phyloP scores from a whole-genome alignment of 2,113 vertebrate genomes.

The Halichoeres trimaculatus region DNA sequence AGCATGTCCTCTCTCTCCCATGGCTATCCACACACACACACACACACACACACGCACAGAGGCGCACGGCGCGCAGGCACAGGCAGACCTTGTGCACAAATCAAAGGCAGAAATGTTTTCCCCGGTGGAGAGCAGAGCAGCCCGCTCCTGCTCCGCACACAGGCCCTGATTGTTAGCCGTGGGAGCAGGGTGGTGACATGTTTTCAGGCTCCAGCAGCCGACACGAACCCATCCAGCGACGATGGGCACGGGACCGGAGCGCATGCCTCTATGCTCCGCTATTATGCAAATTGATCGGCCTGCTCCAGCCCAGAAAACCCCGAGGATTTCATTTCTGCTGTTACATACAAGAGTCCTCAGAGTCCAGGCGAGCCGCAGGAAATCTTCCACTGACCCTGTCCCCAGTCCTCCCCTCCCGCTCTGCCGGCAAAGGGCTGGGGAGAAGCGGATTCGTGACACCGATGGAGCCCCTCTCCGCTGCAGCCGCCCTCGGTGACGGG shows the following conservation, averaged over 20 bases:
- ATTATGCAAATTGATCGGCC: conserved; percentile 66
- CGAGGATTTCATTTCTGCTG: conserved; percentile 15
- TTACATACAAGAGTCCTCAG: conserved; percentile 4
- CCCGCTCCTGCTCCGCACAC: conserved; percentile 46
- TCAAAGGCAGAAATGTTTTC: conserved; percentile 43
- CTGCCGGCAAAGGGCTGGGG: conserved; percentile 73
- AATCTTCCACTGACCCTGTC: conserved; percentile 74
- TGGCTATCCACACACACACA: conserved; percentile 49
- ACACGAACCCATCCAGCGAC: conserved; percentile 50
- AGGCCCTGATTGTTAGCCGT: conserved; percentile 61
- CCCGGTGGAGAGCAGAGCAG: conserved; percentile 49
- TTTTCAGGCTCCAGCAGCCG: conserved; percentile 58
- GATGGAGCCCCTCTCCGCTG: conserved; percentile 67
- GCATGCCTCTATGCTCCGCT: conserved; percentile 66
- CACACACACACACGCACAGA: conserved; percentile 2
- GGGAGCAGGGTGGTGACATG: conserved; percentile 74
- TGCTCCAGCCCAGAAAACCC: conserved; percentile 53
- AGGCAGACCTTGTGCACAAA: conserved; percentile 57
- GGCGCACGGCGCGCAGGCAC: conserved; percentile 35
- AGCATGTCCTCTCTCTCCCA: conserved; percentile 73
- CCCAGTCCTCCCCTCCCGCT: conserved; percentile 73
- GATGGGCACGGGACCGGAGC: conserved; percentile 46
- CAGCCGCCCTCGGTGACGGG: conserved; percentile 61
- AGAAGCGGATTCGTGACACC: conserved; percentile 83
- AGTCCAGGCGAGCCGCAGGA: conserved; percentile 58